phyloP scores from a whole-genome alignment of 2,113 vertebrate species.

The Zosterops pallidus region DNA sequence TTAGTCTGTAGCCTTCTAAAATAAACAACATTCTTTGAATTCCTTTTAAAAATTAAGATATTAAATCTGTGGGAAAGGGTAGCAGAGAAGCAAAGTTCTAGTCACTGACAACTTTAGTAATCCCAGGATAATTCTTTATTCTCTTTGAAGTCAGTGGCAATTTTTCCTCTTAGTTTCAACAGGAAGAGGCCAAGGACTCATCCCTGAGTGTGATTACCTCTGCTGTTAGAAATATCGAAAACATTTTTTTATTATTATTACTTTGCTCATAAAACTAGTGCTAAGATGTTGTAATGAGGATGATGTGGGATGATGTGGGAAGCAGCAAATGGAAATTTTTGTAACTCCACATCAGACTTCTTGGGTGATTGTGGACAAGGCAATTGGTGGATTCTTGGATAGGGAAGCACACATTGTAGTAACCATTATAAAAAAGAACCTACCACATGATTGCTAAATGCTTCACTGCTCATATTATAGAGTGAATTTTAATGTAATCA shows the following conservation, averaged over 20 bases:
- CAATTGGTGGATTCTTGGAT: not conserved
- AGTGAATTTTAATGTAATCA: not conserved
- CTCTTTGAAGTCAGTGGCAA: slow-evolving; percentile 30
- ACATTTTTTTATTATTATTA: not conserved
- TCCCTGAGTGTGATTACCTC: not conserved
- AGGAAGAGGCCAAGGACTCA: slow-evolving; percentile 26
- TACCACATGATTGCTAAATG: not conserved
- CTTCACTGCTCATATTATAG: not conserved
- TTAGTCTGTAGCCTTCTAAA: slow-evolving; percentile 18
- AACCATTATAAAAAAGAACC: not conserved
- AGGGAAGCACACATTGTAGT: not conserved
- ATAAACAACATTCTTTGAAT: slow-evolving; percentile 44
- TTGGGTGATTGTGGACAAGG: not conserved
- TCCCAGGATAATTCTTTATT: slow-evolving; percentile 37
- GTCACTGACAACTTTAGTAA: not conserved
- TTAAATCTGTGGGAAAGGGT: slow-evolving; percentile 51
- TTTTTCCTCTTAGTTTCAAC: slow-evolving; percentile 14
- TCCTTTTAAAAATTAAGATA: not conserved
- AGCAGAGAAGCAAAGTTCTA: slow-evolving; percentile 17
- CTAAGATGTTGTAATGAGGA: not conserved
- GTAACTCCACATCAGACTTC: not conserved
- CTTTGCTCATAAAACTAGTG: not conserved
- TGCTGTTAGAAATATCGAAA: not conserved
- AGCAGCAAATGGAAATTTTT: not conserved
- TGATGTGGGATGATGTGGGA: not conserved